Evolutionary conservation across 2,113 vertebrate species (phyloP), one percentile per base, ranked within the genome.

Genomic region (Athene cunicularia): DNA sequence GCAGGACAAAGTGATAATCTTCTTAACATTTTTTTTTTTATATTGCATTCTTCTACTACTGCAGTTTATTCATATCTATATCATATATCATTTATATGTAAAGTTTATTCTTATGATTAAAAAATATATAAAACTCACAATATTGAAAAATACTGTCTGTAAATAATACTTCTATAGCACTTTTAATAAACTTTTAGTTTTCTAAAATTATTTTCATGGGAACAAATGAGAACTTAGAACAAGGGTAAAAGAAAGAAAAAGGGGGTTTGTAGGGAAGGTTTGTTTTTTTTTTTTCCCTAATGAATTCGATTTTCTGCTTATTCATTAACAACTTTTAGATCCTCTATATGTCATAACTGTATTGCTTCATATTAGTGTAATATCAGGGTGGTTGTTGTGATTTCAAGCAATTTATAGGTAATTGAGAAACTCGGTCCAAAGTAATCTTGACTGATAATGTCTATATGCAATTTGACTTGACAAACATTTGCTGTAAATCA

Each of bases 221-320:
- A 68, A 62, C 6, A 77, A 62, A 19, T 77, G 3, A 81, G 35
- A 67, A 68, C 14, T 67, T 67, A 24, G 27, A 72, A 62, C 8
- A 45, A 6, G 9, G 1, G 3, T 60, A 4, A 91, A 74, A 73
- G 2, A 5, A 39, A 87, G 19, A 53, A 47, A 79, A 73, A 17
- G 3, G 0, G 5, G 8, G 11, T 35, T 52, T 12, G 3, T 6
- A 5, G 15, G 28, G 4, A 15, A 5, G 37, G 1, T 0, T 19
- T 56, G 37, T 67, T 43, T 60, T 33, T 56, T 43, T 67, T 43
- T 60, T 33, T 18, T 16, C 7, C 35, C 22, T 50, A 41, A 39
- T 67, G 39, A 45, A 53, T 70, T 82, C 62, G 7, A 35, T 66
- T 23, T 8, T 60, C 20, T 67, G 9, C 7, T 88, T 56, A 59